A percentile compares a stretch with the other conserved stretches of the same genome.
These are phyloP conservation scores for Polydrusus pterygomalis DNA, from an alignment of 2,888 invertebrate species.

Conservation along the genomic window DNA sequence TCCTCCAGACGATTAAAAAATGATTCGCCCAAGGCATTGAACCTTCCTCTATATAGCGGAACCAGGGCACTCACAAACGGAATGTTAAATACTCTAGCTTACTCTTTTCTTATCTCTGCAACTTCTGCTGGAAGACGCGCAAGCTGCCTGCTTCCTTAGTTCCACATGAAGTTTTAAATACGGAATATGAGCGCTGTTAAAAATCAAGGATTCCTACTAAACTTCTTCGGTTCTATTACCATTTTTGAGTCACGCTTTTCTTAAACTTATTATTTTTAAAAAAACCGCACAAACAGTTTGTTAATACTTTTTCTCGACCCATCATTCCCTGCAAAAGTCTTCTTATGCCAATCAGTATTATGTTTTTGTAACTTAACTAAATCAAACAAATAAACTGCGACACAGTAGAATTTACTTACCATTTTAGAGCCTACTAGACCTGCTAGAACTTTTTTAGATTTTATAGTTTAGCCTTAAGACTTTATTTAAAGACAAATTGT, in stretches of 20 bases:
- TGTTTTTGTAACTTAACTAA: slow-evolving; percentile 13
- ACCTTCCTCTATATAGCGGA: too few relatives aligned
- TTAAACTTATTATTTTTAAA: slow-evolving; percentile 12
- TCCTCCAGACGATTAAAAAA: too few relatives aligned
- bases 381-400: neutral
- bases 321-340: slow-evolving; percentile 27
- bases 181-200: too few relatives aligned
- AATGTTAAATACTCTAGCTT: too few relatives aligned
- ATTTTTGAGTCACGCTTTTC: neutral
- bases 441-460: slow-evolving; percentile 2
- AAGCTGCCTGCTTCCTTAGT: too few relatives aligned
- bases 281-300: slow-evolving; percentile 31
- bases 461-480: neutral
- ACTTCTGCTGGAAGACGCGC: too few relatives aligned
- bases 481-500: slow-evolving; percentile 9
- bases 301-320: neutral
- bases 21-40: too few relatives aligned
- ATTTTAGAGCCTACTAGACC: slow-evolving; percentile 3
- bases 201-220: too few relatives aligned
- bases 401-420: slow-evolving; percentile 23
- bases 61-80: too few relatives aligned
- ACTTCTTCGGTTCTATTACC: too few relatives aligned
- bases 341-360: slow-evolving; percentile 42
- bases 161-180: too few relatives aligned
- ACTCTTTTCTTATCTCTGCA: too few relatives aligned